Conservation (phyloP, 2,113 vertebrate genomes). For the Planiliza haematocheilus region DNA sequence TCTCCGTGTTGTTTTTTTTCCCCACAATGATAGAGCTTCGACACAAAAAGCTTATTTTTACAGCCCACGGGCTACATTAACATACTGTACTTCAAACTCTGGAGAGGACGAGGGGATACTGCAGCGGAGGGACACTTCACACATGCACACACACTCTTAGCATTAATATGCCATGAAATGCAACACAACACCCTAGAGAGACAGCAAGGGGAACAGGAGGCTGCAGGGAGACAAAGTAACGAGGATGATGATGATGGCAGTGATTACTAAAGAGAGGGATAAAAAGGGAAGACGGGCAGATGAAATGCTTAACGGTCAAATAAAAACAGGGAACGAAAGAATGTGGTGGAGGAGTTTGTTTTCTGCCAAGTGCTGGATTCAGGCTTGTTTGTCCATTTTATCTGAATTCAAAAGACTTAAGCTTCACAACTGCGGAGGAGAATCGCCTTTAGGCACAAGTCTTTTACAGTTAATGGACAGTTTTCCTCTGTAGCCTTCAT, state of each 20-base stretch:
- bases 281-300: neutral
- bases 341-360: neutral
- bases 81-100: slow-evolving; percentile 47
- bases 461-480: no score
- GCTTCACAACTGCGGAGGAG: no score
- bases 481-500: no score
- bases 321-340: neutral
- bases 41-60: slow-evolving; percentile 20
- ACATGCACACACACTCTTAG: slow-evolving; percentile 33
- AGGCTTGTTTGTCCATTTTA: neutral
- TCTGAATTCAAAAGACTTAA: no score
- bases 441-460: no score
- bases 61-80: slow-evolving; percentile 50
- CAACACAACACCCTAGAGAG: slow-evolving; percentile 22
- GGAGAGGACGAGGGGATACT: slow-evolving; percentile 32
- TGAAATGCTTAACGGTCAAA: neutral
- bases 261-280: neutral
- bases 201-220: neutral
- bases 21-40: neutral
- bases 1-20: neutral
- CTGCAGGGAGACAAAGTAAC: slow-evolving; percentile 11
- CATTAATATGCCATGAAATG: slow-evolving; percentile 66
- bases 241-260: slow-evolving; percentile 12
- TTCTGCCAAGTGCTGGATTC: neutral
- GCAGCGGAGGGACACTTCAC: slow-evolving; percentile 57